phyloP scores from a whole-genome alignment of 1,140 invertebrate genomes.

The Liolophura sinensis region DNA sequence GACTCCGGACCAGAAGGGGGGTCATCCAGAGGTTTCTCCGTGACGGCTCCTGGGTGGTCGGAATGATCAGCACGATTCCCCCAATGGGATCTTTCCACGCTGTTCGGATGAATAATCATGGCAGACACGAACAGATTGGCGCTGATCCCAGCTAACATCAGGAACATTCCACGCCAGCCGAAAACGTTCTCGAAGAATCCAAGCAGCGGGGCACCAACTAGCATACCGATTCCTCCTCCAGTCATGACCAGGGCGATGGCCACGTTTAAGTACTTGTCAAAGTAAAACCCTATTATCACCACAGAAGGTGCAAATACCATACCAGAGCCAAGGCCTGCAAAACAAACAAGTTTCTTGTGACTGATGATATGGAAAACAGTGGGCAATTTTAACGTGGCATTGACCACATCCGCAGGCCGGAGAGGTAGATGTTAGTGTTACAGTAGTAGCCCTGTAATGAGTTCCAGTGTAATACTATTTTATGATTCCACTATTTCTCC shows the following conservation, averaged over 20 bases:
- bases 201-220: constrained; percentile 21
- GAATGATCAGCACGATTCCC: too few species aligned
- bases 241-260: constrained; percentile 78
- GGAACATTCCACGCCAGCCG: constrained; percentile 62
- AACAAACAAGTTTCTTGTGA: constrained; percentile 15
- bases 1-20: too few species aligned
- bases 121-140: constrained; percentile 76
- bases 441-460: too few species aligned
- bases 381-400: too few species aligned
- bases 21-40: too few species aligned
- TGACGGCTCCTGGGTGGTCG: too few species aligned
- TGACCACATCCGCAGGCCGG: too few species aligned
- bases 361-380: too few species aligned
- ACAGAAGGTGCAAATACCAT: constrained; percentile 75
- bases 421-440: too few species aligned
- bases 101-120: constrained; percentile 76
- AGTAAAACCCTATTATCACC: constrained; percentile 78
- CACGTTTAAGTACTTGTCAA: constrained; percentile 82
- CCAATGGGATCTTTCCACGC: too few species aligned
- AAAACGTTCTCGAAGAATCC: constrained; percentile 19
- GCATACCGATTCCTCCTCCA: constrained; percentile 29
- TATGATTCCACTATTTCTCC: too few species aligned
- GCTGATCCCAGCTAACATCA: constrained; percentile 77
- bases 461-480: too few species aligned
- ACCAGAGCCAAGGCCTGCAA: constrained; percentile 77